These are phyloP conservation scores for Luehdorfia chinensis DNA, from an alignment of 1,140 invertebrate species.

Conservation along the genomic window DNA sequence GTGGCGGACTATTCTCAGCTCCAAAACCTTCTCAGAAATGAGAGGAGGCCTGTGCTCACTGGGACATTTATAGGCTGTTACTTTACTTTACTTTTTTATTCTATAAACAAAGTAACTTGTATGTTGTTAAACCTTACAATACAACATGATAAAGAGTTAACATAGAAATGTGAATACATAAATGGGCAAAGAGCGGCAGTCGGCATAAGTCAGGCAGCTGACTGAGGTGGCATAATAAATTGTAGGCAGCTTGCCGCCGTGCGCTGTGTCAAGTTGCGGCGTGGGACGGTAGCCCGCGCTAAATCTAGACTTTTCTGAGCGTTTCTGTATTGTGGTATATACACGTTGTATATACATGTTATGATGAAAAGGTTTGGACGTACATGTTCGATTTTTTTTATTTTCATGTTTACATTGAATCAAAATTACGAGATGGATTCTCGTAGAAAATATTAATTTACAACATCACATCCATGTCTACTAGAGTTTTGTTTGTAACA, in stretches of 20 bases:
- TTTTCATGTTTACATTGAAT: not conserved
- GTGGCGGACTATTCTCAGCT: no score
- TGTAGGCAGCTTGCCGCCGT: slow-evolving; percentile 38
- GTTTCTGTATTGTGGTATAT: slow-evolving; percentile 39
- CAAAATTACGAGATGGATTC: no score
- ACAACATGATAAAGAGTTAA: slow-evolving; percentile 9
- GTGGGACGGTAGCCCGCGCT: slow-evolving; percentile 38
- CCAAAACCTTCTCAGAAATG: no score
- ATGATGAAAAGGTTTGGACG: slow-evolving; percentile 6
- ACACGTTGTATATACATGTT: slow-evolving; percentile 10
- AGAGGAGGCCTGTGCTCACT: no score
- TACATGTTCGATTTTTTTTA: not conserved
- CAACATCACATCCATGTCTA: no score
- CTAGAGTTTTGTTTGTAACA: no score
- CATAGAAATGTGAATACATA: slow-evolving; percentile 20
- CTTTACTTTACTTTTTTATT: no score
- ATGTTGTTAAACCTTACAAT: not conserved
- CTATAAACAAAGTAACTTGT: no score
- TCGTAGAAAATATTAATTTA: no score
- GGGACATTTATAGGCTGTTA: no score
- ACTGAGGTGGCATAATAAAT: slow-evolving; percentile 50
- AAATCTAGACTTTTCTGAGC: slow-evolving; percentile 40
- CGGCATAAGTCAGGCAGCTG: slow-evolving; percentile 55
- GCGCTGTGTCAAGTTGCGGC: slow-evolving; percentile 28
- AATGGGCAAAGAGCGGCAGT: slow-evolving; percentile 41